Evolutionary conservation across 2,113 vertebrate genomes (phyloP).

Genomic region (Lamprologus lemairii): DNA sequence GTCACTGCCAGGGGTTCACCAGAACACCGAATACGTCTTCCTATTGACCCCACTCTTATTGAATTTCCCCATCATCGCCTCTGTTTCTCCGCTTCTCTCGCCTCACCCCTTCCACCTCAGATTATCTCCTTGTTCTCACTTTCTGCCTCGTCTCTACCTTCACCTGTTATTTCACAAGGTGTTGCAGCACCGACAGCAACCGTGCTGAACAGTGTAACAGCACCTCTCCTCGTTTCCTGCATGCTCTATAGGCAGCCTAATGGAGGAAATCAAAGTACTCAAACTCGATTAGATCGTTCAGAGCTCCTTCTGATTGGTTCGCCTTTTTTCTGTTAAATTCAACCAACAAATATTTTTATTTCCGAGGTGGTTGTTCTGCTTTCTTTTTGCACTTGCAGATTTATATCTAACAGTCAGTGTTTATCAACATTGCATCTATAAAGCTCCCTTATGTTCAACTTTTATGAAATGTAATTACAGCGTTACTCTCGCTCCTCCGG

Average conservation of each 20-base stretch:
- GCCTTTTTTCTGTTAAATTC: conserved; percentile 7
- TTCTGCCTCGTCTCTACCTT: background rate
- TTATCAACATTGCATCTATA: conserved; percentile 41
- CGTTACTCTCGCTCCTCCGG: background rate
- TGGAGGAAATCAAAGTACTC: conserved; percentile 67
- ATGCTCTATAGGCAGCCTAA: conserved; percentile 60
- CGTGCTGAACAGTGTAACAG: conserved; percentile 21
- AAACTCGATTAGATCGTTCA: conserved; percentile 60
- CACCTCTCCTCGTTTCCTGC: conserved; percentile 50
- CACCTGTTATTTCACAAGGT: background rate
- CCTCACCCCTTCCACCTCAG: background rate
- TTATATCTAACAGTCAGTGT: conserved; percentile 8
- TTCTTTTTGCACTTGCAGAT: conserved; percentile 9
- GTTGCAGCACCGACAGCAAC: background rate
- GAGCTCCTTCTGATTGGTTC: conserved; percentile 24
- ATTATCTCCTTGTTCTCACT: background rate
- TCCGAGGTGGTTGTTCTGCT: background rate
- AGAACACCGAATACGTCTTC: conserved; percentile 21
- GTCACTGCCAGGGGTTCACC: background rate
- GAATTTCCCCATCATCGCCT: conserved; percentile 15
- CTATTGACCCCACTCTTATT: background rate
- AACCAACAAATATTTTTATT: background rate
- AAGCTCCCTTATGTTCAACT: conserved; percentile 20
- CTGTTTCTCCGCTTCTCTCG: background rate
- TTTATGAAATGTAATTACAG: conserved; percentile 43